Percentiles rank a stretch among this genome's conserved stretches.
These are phyloP conservation scores for Cotesia vestalis DNA, from an alignment of 1,140 invertebrate genomes.

Conservation along the genomic window DNA sequence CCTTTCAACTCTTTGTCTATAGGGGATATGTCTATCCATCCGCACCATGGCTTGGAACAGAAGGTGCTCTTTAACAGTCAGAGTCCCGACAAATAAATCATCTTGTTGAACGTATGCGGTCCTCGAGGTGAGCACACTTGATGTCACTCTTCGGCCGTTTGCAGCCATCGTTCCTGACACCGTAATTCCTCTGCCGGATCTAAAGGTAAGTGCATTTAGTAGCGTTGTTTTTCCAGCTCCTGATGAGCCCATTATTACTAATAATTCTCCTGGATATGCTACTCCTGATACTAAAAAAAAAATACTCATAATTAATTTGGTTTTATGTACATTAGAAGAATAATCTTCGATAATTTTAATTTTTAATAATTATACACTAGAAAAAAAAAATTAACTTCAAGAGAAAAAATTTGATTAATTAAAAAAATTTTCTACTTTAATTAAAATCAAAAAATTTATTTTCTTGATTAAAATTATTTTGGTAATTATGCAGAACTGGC, in stretches of 20 bases:
- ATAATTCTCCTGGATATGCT: slow-evolving; percentile 86
- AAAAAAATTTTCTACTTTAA: too few relatives aligned
- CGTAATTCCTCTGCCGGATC: slow-evolving; percentile 73
- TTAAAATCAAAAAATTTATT: too few relatives aligned
- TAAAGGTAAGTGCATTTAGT: slow-evolving; percentile 88
- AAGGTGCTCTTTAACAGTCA: slow-evolving; percentile 92
- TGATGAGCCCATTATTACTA: slow-evolving; percentile 93
- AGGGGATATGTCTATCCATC: slow-evolving; percentile 86
- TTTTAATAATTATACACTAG: too few relatives aligned
- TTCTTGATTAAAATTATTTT: too few relatives aligned
- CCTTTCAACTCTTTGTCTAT: slow-evolving; percentile 78
- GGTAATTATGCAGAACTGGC: too few relatives aligned
- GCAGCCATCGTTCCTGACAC: slow-evolving; percentile 77
- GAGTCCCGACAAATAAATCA: slow-evolving; percentile 90
- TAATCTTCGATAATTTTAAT: too few relatives aligned
- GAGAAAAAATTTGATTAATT: too few relatives aligned
- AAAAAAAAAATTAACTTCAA: too few relatives aligned
- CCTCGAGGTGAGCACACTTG: slow-evolving; percentile 76
- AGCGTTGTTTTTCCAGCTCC: slow-evolving; percentile 97
- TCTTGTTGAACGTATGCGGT: slow-evolving; percentile 97
- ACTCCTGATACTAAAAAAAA: slow-evolving; percentile 78
- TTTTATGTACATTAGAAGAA: background rate
- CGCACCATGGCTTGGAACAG: slow-evolving; percentile 89
- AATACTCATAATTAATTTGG: background rate
- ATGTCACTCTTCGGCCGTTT: slow-evolving; percentile 76